These are phyloP conservation scores for Neolamprologus fasciatus DNA, from an alignment of 2,113 vertebrate species.

Conservation along the genomic window DNA sequence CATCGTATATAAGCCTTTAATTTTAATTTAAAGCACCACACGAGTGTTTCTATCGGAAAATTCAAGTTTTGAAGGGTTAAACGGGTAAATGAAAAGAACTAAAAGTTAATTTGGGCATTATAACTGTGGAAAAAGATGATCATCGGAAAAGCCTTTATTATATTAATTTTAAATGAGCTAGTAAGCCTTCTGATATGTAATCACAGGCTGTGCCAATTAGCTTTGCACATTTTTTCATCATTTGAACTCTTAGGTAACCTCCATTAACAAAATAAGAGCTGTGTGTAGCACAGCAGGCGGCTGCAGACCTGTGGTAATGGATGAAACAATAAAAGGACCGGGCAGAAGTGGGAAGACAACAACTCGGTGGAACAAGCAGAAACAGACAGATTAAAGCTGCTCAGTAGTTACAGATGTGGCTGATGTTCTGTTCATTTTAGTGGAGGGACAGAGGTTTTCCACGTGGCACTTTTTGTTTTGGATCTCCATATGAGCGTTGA, in stretches of 20 bases:
- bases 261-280: neutral
- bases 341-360: neutral
- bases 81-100: neutral
- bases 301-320: neutral
- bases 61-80: neutral
- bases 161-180: neutral
- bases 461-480: neutral
- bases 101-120: neutral
- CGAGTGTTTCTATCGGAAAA: neutral
- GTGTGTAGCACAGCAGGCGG: neutral
- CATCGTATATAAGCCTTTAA: neutral
- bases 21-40: neutral
- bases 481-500: neutral
- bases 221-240: neutral
- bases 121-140: constrained; percentile 1
- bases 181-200: neutral
- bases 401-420: constrained; percentile 11
- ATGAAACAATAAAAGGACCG: neutral
- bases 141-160: neutral
- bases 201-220: constrained; percentile 10
- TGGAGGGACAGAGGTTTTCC: neutral
- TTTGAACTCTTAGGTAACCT: neutral
- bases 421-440: neutral
- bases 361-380: neutral
- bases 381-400: neutral